Evolutionary conservation across 2,797 vertebrate species (phyloP), one percentile per base, ranked within the genome.

Genomic region (Sphenodon punctatus): DNA sequence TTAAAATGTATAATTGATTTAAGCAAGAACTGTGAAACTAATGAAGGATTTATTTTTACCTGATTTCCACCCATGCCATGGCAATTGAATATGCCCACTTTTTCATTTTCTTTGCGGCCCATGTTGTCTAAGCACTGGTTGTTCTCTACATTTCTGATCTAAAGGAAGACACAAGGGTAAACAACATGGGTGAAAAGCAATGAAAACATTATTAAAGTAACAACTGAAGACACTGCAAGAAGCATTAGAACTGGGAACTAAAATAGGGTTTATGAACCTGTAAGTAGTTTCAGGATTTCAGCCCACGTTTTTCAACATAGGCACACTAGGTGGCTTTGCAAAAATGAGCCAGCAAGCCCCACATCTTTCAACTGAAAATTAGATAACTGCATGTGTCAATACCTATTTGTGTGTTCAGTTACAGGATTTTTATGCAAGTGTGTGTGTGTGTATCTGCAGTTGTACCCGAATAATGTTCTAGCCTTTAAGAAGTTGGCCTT

Each of bases 61-160:
- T 99, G 98, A 91, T 99, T 99, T 75, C 98, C 98, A 56, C 98
- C 98, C 98, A 99, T 99, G 78, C 98, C 97, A 0, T 99, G 98
- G 82, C 98, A 99, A 96, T 99, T 99, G 96, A 99, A 99, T 77
- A 99, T 99, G 71, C 98, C 98, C 15, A 99, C 98, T 95, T 99
- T 99, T 89, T 99, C 98, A 3, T 99, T 99, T 88, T 99, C 98
- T 77, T 99, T 99, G 51, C 98, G 96, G 58, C 98, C 98, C 98
- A 99, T 99, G 96, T 99, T 99, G 95, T 99, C 98, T 89, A 99
- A 96, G 69, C 98, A 99, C 88, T 99, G 98, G 94, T 99, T 99
- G 72, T 98, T 99, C 92, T 99, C 98, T 19, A 99, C 98, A 36
- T 99, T 99, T 96, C 98, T 96, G 95, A 99, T 99, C 98, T 99